Evolutionary conservation across 2,888 invertebrate genomes (phyloP).

Genomic region (Acrobasis consociella): DNA sequence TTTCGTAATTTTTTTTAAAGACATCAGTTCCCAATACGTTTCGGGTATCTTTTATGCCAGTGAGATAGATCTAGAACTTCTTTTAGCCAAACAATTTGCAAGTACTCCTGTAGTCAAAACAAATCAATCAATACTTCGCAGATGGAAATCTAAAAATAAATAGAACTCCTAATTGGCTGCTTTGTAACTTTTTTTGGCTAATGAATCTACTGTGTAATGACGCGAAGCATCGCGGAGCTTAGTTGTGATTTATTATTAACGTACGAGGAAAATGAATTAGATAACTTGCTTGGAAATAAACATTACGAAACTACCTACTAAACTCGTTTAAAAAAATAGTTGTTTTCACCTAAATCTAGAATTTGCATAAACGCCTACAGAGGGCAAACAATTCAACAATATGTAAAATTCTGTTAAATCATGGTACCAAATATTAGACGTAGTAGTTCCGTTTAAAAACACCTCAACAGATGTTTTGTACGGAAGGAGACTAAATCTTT

Average conservation of each 20-base stretch:
- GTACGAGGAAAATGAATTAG: not conserved
- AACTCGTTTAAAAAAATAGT: not conserved
- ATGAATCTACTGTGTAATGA: slow-evolving; percentile 5
- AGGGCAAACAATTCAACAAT: no score
- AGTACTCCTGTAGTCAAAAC: slow-evolving; percentile 9
- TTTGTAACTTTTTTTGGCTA: slow-evolving; percentile 6
- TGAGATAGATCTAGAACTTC: not conserved
- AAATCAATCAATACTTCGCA: slow-evolving; percentile 17
- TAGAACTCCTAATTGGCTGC: not conserved
- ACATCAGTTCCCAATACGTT: no score
- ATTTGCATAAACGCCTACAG: no score
- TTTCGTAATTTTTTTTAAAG: no score
- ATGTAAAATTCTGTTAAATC: no score
- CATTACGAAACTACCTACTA: not conserved
- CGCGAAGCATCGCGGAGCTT: not conserved
- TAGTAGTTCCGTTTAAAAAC: no score
- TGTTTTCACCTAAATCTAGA: no score
- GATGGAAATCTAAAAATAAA: slow-evolving; percentile 1
- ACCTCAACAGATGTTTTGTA: no score
- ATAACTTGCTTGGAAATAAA: not conserved
- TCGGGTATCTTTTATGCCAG: no score
- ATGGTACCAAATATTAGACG: no score
- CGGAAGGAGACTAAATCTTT: no score
- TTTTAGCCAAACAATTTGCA: not conserved
- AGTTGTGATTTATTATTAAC: not conserved